phyloP scores from a whole-genome alignment of 1,140 invertebrate species.

The Drosophila biarmipes region DNA sequence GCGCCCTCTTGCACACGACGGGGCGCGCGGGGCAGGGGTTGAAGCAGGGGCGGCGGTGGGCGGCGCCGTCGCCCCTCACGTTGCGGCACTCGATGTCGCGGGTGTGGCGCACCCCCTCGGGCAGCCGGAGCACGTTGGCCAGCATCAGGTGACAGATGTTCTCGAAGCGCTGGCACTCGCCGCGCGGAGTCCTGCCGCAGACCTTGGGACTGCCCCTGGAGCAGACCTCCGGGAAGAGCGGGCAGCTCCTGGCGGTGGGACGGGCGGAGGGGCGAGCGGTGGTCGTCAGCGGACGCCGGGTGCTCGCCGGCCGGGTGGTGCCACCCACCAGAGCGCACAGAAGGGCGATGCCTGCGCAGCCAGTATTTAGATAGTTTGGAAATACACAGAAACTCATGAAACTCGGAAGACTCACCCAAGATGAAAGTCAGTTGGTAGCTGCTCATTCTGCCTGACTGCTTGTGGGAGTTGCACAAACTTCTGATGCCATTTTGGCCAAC shows the following conservation, averaged over 20 bases:
- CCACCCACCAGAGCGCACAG: background rate
- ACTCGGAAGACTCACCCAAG: conserved; percentile 11
- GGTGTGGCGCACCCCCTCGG: conserved; percentile 38
- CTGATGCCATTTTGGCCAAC: conserved; percentile 8
- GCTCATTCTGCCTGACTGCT: conserved; percentile 10
- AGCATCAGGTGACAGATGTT: conserved; percentile 58
- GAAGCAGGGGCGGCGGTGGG: conserved; percentile 31
- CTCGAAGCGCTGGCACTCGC: conserved; percentile 57
- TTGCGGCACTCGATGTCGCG: conserved; percentile 42
- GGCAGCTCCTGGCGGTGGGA: conserved; percentile 10
- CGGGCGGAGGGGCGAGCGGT: background rate
- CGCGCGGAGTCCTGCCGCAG: conserved; percentile 41
- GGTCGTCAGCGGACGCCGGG: background rate
- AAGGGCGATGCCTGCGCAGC: conserved; percentile 3
- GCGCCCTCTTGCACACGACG: conserved; percentile 30
- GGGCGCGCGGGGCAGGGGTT: conserved; percentile 37
- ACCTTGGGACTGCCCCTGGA: conserved; percentile 42
- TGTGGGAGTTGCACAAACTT: conserved; percentile 5
- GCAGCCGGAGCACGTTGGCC: background rate
- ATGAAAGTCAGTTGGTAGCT: conserved; percentile 14
- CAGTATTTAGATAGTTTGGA: background rate
- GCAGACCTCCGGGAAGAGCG: conserved; percentile 39
- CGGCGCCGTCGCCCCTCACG: conserved; percentile 32
- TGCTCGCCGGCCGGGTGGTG: conserved; percentile 9
- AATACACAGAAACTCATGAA: background rate